These are phyloP conservation scores for Propithecus deckenii DNA, from an alignment of 2,797 vertebrate genomes.

Conservation along the genomic window DNA sequence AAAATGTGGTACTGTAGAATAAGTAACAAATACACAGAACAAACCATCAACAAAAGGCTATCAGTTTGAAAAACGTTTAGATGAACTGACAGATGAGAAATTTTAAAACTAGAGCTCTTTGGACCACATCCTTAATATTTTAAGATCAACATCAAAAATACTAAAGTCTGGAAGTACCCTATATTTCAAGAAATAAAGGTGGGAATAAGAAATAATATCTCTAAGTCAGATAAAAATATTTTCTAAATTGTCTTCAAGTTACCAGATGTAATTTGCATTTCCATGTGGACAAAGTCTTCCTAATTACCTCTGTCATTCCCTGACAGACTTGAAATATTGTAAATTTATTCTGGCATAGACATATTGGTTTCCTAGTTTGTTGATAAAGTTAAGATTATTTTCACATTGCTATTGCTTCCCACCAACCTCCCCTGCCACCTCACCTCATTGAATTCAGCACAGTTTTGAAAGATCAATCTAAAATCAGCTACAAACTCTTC, in stretches of 20 bases:
- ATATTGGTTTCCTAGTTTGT: neutral
- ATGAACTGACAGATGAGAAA: neutral
- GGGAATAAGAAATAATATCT: neutral
- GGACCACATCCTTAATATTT: neutral
- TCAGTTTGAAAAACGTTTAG: neutral
- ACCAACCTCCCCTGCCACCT: neutral
- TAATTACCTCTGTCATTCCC: neutral
- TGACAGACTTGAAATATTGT: neutral
- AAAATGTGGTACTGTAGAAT: neutral
- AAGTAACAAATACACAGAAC: neutral
- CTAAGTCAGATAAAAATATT: slow-evolving; percentile 1
- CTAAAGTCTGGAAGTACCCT: neutral
- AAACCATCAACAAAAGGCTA: neutral
- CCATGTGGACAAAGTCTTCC: neutral
- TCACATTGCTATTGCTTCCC: slow-evolving; percentile 30
- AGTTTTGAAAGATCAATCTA: slow-evolving; percentile 88
- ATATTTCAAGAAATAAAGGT: slow-evolving; percentile 32
- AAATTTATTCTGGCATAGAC: neutral
- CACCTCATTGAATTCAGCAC: slow-evolving; percentile 90
- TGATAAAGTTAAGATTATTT: neutral
- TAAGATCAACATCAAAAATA: neutral
- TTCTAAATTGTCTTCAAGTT: neutral
- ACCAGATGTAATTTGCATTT: neutral
- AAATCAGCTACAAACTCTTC: slow-evolving; percentile 89
- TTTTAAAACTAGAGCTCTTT: neutral